These are phyloP conservation scores for Thecocarcelia acutangulata DNA, from an alignment of 2,888 invertebrate species.

Conservation along the genomic window DNA sequence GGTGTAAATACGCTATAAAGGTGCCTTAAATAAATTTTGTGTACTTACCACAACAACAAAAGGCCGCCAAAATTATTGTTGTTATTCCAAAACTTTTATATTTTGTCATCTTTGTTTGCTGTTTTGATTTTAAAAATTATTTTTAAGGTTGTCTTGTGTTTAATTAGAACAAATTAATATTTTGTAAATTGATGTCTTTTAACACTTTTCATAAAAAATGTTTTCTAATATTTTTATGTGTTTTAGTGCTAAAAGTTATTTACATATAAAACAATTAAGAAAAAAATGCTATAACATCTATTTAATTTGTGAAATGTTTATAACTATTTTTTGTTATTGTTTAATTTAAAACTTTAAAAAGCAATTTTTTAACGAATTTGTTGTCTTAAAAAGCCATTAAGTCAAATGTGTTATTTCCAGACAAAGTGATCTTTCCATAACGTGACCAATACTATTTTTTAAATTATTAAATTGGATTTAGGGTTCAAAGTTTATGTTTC, in stretches of 20 bases:
- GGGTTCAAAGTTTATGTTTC: no score
- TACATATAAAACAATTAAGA: no score
- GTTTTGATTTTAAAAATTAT: background rate
- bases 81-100: slow-evolving; percentile 11
- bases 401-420: background rate
- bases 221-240: no score
- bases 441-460: slow-evolving; percentile 21
- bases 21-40: background rate
- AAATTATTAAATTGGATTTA: background rate
- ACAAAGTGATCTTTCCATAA: slow-evolving; percentile 9
- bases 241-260: no score
- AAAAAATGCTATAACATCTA: no score
- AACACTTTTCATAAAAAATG: no score
- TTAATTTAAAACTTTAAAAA: background rate
- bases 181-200: no score
- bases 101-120: slow-evolving; percentile 30
- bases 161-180: background rate
- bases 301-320: background rate
- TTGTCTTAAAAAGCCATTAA: slow-evolving; percentile 16
- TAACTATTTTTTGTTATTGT: no score
- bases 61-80: slow-evolving; percentile 33
- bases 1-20: no score
- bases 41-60: slow-evolving; percentile 41
- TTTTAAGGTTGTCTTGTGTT: background rate
- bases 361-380: background rate